phyloP scores from a whole-genome alignment of 2,888 invertebrate genomes.

The Priocnemis perturbator region DNA sequence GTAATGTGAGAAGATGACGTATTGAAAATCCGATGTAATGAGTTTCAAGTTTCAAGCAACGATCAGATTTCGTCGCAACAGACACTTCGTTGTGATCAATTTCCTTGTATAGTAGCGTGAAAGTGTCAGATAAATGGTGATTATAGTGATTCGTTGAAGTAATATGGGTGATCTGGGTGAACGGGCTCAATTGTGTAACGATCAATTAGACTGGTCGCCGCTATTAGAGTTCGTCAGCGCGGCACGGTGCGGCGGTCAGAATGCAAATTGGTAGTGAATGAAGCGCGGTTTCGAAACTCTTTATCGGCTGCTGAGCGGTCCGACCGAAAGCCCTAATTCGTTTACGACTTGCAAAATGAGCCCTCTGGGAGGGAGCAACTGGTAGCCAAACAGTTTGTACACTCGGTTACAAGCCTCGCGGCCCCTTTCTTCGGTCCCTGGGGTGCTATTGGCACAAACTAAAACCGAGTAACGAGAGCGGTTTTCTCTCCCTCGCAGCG shows the following conservation, averaged over 20 bases:
- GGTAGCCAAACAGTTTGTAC: conserved; percentile 68
- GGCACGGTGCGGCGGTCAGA: no score
- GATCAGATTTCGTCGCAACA: no score
- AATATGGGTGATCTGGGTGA: no score
- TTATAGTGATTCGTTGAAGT: no score
- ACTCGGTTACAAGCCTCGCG: conserved; percentile 44
- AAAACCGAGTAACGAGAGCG: conserved; percentile 39
- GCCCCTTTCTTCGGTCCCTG: conserved; percentile 42
- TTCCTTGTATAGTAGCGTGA: no score
- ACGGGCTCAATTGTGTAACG: background rate
- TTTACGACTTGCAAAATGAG: conserved; percentile 66
- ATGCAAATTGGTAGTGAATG: conserved; percentile 53
- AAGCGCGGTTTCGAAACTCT: conserved; percentile 45
- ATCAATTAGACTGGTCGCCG: conserved; percentile 8
- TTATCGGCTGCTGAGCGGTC: conserved; percentile 29
- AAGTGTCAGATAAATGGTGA: no score
- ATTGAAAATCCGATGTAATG: no score
- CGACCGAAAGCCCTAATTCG: conserved; percentile 55
- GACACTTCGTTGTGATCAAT: no score
- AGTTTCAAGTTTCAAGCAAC: no score
- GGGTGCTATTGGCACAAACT: conserved; percentile 42
- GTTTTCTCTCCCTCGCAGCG: conserved; percentile 18
- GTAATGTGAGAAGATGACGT: no score
- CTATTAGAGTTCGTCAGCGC: conserved; percentile 11
- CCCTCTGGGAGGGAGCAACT: conserved; percentile 70